Percentiles rank a stretch among this genome's conserved stretches.
phyloP scores from a whole-genome alignment of 2,888 invertebrate species.

The Flabesymbios commensalis region DNA sequence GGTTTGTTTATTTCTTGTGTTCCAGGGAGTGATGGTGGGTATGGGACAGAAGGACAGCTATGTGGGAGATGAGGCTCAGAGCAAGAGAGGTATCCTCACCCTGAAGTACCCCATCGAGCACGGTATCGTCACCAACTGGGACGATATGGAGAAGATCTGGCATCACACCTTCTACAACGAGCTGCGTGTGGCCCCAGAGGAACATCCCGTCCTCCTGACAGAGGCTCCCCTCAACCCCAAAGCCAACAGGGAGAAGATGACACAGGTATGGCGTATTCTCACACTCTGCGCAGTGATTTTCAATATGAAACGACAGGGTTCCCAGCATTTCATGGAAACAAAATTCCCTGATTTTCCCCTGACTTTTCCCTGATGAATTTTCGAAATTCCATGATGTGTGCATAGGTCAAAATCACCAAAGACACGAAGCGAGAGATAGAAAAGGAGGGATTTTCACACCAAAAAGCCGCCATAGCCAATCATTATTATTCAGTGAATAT shows the following conservation, averaged over 20 bases:
- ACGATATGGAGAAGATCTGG: slow-evolving; percentile 91
- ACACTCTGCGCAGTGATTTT: no score
- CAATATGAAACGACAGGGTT: no score
- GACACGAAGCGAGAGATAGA: no score
- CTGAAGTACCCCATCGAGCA: slow-evolving; percentile 54
- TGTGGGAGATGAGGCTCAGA: slow-evolving; percentile 54
- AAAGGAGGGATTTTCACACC: no score
- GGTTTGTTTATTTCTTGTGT: neutral
- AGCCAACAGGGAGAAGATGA: slow-evolving; percentile 84
- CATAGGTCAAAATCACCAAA: no score
- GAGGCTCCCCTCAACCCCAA: slow-evolving; percentile 94
- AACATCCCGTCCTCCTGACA: slow-evolving; percentile 89
- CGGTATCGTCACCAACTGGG: slow-evolving; percentile 56
- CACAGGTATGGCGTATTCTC: slow-evolving; percentile 13
- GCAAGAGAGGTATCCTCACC: slow-evolving; percentile 53
- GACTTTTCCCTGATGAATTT: no score
- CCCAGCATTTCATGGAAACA: no score
- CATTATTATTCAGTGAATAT: no score
- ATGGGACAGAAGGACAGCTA: slow-evolving; percentile 51
- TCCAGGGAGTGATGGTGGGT: slow-evolving; percentile 38
- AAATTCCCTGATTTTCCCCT: no score
- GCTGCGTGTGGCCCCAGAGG: slow-evolving; percentile 91
- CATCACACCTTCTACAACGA: slow-evolving; percentile 96
- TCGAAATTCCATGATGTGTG: no score
- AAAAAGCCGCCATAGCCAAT: no score